phyloP scores from a whole-genome alignment of 2,113 vertebrate genomes.

The Stomatorhinus ivindoensis region DNA sequence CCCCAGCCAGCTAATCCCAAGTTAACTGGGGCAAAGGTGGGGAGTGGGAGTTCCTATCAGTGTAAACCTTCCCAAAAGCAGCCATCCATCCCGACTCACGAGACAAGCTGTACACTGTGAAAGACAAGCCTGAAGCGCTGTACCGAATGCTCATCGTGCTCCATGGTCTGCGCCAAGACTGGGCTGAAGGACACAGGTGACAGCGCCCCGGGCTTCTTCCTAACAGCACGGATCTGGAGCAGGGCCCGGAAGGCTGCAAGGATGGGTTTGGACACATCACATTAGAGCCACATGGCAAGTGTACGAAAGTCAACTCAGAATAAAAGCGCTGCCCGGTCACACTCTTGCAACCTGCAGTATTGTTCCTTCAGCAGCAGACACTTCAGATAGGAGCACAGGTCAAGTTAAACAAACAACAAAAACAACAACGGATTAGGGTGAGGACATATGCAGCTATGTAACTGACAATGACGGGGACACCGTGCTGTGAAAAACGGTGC shows the following conservation, averaged over 20 bases:
- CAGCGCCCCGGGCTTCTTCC: slow-evolving; percentile 73
- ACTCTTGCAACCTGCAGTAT: not conserved
- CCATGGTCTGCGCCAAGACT: slow-evolving; percentile 71
- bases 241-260: slow-evolving; percentile 73
- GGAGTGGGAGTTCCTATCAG: not conserved
- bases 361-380: not conserved
- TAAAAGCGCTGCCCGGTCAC: not conserved
- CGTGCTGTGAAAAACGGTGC: not conserved
- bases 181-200: slow-evolving; percentile 76
- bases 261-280: not conserved
- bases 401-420: not conserved
- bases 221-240: slow-evolving; percentile 79
- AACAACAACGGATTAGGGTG: not conserved
- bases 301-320: not conserved
- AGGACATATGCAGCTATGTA: not conserved
- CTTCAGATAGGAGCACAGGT: not conserved
- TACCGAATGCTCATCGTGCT: slow-evolving; percentile 77
- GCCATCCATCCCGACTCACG: not conserved
- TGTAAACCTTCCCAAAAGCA: not conserved
- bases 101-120: not conserved
- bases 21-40: not conserved
- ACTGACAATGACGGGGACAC: not conserved
- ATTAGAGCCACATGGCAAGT: not conserved
- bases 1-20: not conserved
- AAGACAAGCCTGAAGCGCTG: slow-evolving; percentile 29